A percentile compares a stretch with the other conserved stretches of the same genome.
These are phyloP conservation scores for Chrysogorgia sp. DNA, from an alignment of 92 coral and sea anemone species.

Conservation along the genomic window DNA sequence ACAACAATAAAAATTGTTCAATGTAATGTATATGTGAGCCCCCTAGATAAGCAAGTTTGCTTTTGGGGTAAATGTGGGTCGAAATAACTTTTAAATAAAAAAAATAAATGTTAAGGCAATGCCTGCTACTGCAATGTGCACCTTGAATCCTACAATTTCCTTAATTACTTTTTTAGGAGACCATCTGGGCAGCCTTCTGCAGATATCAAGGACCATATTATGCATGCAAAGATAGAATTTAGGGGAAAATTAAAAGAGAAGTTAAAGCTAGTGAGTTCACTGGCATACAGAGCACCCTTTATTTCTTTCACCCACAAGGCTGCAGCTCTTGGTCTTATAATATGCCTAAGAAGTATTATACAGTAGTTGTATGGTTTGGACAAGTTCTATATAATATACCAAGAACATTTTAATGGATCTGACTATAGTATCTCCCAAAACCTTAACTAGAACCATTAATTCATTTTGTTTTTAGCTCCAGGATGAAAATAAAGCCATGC, in stretches of 20 bases:
- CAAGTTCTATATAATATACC: no score
- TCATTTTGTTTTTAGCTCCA: slow-evolving; percentile 62
- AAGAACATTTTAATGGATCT: no score
- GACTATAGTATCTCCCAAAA: no score
- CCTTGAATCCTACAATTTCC: not conserved
- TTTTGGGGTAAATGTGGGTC: no score
- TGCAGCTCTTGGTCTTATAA: not conserved
- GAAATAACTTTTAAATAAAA: not conserved
- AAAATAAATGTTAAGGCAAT: not conserved
- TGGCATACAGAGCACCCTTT: not conserved
- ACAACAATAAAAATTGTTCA: no score
- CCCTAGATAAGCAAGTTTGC: no score
- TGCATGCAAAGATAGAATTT: slow-evolving; percentile 68
- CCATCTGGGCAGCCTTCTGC: slow-evolving; percentile 80
- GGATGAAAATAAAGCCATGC: slow-evolving; percentile 66
- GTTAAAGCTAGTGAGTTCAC: slow-evolving; percentile 66
- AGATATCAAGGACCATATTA: slow-evolving; percentile 78
- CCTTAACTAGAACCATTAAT: not conserved
- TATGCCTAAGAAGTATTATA: no score
- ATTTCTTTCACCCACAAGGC: not conserved
- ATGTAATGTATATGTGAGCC: no score
- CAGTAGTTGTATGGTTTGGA: no score
- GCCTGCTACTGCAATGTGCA: not conserved
- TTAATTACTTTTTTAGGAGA: slow-evolving; percentile 60
- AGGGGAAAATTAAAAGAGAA: slow-evolving; percentile 72